Base-by-base conservation (phyloP, 2,797 vertebrate species). In the Loris lydekkerianus region DNA sequence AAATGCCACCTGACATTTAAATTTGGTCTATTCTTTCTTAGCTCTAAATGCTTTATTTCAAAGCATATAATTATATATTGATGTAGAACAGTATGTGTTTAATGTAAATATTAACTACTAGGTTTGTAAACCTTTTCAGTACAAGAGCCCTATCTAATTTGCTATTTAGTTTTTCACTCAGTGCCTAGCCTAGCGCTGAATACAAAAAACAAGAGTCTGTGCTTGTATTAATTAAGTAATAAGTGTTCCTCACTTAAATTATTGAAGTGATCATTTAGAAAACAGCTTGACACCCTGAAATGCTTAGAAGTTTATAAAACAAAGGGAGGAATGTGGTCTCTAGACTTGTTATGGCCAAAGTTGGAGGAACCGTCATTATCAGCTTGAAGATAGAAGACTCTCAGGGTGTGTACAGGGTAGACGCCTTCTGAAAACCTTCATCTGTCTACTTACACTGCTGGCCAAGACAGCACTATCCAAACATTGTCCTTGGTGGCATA, bases 361-460 rank as follows among this genome's bases (percentile, higher is more conserved):
- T 40, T 43, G 3, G 20, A 46, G 31, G 25, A 46, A 14, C 37
- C 25, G 17, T 8, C 25, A 14, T 8, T 21, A 61, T 67, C 18
- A 31, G 7, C 23, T 63, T 53, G 43, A 18, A 82, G 11, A 18
- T 0, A 13, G 5, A 80, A 83, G 15, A 11, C 13, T 84, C 20
- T 90, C 2, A 7, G 23, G 5, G 10, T 29, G 1, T 73, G 61
- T 15, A 1, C 17, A 4, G 10, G 6, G 14, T 2, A 18, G 10
- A 25, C 6, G 7, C 10, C 29, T 88, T 90, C 58, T 46, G 83
- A 70, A 70, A 58, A n/a, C 40, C 40, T 34, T n/a, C 27, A 75
- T 31, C 23, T 34, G 2, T 49, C 0, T 0, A 25, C 17, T 27
- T 27, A 25, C 5, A 9, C 13, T n/a, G 1, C 8, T 70, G 49